A percentile compares a stretch with the other conserved stretches of the same genome.
Evolutionary conservation across 2,888 invertebrate genomes (phyloP).

Genomic region (Dione vanillae): DNA sequence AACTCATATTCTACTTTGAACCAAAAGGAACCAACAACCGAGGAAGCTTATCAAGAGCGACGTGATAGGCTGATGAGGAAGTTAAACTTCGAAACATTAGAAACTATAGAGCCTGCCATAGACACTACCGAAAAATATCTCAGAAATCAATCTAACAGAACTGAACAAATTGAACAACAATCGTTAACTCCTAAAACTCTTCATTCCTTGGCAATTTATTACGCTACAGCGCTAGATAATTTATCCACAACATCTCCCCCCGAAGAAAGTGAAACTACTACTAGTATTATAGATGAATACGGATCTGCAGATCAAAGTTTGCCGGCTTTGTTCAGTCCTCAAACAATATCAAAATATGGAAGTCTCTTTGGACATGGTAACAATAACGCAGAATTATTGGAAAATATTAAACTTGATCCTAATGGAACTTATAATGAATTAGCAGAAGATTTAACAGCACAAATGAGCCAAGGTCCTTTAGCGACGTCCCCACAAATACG

Average conservation of each 20-base stretch:
- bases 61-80: conserved; percentile 88
- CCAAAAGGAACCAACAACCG: conserved; percentile 60
- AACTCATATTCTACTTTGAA: conserved; percentile 60
- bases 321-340: conserved; percentile 86
- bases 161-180: conserved; percentile 88
- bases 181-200: conserved; percentile 91
- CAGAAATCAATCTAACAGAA: conserved; percentile 76
- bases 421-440: conserved; percentile 76
- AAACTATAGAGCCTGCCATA: conserved; percentile 74
- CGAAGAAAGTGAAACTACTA: conserved; percentile 66
- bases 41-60: conserved; percentile 85
- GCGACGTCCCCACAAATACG: conserved; percentile 87
- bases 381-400: conserved; percentile 67
- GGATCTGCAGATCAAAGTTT: conserved; percentile 79
- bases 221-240: conserved; percentile 88
- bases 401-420: conserved; percentile 73
- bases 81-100: conserved; percentile 81
- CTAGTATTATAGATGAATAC: conserved; percentile 64
- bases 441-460: conserved; percentile 82
- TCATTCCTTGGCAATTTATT: conserved; percentile 91
- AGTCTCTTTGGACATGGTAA: conserved; percentile 69
- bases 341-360: conserved; percentile 87
- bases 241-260: conserved; percentile 73
- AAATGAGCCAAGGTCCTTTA: conserved; percentile 87
- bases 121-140: conserved; percentile 75